Base-by-base conservation (phyloP, 2,888 invertebrate genomes). In the Cheilosia scutellata region DNA sequence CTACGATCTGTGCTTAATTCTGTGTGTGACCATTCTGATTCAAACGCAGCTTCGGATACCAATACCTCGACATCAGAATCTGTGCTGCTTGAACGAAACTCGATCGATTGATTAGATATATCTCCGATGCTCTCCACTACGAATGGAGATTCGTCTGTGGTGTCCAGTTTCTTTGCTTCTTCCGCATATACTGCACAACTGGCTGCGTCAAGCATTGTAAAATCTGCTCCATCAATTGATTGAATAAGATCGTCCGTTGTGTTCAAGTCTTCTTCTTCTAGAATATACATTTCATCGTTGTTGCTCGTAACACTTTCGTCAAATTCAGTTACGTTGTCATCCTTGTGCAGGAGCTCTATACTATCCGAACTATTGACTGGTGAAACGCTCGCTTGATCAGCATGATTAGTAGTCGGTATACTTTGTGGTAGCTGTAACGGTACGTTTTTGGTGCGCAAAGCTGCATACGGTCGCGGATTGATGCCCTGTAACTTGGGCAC, bases 31-130 rank as follows among this genome's bases (percentile, higher is more conserved):
- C 89, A 89, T 27, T 89, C 88, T 0, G 89, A 88, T 40, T 88
- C 88, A 13, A 83, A 82, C 16, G 88, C 82, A 63, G 87, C 88
- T 37, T 89, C 89, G 3, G 89, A 88, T 66, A 88, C 87, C 47
- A 89, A 65, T 2, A 89, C 88, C 53, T 89, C 89, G 13, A 89
- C 88, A 68, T 89, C 89, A 0, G 89, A 89, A 51, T 89, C 89
- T 0, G 89, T 89, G 27, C 71, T 77, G 4, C 42, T 60, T 2
- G 65, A 60, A 1, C 65, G 77, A 27, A 62, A 76, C 4, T 77
- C 74, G 9, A 53, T 47, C n/a, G 60, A 75, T 31, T 75, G 74
- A 5, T 57, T 63, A 5, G 82, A 87, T 29, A 72, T 44, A 20
- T 47, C 5, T 42, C 37, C 66, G 37, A 37, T 37, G 51, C 71